Base-by-base conservation (phyloP, 1,140 invertebrate genomes). In the Pseudomyrmex pallidus region DNA sequence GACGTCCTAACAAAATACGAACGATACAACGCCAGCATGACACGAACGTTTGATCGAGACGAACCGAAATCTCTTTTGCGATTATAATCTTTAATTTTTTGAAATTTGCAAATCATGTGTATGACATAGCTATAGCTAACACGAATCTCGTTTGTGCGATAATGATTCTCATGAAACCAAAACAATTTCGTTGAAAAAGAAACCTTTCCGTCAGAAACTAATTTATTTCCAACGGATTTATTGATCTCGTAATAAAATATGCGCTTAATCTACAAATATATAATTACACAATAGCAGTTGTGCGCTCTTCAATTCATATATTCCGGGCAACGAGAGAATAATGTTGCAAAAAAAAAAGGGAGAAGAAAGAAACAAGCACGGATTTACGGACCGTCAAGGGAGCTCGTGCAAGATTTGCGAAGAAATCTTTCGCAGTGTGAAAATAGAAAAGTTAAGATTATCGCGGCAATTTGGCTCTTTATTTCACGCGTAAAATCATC, bases 391-490 rank as follows among this genome's bases (percentile, higher is more conserved):
- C 7, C 52, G 64, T 83, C 63, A 57, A 73, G 64, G 54, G 57
- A 57, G 54, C 1, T 2, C 13, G 25, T 54, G 35, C 17, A 46
- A 66, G 61, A 50, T 54, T 76, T 10, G 12, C 35, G 59, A 62
- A 46, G 22, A 10, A 35, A 64, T n/a, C 22, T 73, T 59, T 17
- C 56, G 56, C 25, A 48, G 35, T 22, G 17, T 46, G 7, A 68
- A 67, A 87, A 84, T 84, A n/a, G 67, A 87, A 83, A 88, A 35
- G 56, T 88, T 77, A 61, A 73, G 70, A 80, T 77, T 87, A 74
- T 74, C 57, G 50, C 15, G n/a, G 25, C 52, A 74, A 74, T 88
- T 74, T 61, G 52, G 22, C 15, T 61, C 64, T 83, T 77, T 83
- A 85, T 82, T 63, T 48, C 66, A 61, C 3, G 22, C 17, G 20